Conservation (phyloP, 92 coral and sea anemone genomes). For the Bergia sp. region DNA sequence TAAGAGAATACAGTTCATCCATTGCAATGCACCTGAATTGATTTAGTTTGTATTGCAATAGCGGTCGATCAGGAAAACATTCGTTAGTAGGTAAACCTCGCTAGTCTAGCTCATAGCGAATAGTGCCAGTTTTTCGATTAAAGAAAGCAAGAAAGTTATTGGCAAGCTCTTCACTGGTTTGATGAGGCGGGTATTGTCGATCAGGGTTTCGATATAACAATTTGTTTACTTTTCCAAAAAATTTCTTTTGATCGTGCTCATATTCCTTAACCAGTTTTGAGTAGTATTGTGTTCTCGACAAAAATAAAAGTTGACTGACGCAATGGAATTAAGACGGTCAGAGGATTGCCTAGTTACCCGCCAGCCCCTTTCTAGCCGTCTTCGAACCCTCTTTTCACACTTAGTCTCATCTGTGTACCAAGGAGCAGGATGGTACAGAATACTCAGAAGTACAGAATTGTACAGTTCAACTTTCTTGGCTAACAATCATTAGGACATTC, state of each 20-base stretch:
- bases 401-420: conserved; percentile 41
- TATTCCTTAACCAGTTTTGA: conserved; percentile 20
- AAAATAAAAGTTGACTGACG: neutral
- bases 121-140: conserved; percentile 30
- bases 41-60: conserved; percentile 20
- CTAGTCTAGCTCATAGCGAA: conserved; percentile 14
- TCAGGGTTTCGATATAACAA: conserved; percentile 30
- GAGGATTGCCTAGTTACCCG: neutral
- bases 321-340: neutral
- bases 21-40: conserved; percentile 20
- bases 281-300: neutral
- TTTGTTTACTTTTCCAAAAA: conserved; percentile 33
- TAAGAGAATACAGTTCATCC: conserved; percentile 42
- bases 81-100: conserved; percentile 33
- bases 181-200: conserved; percentile 13
- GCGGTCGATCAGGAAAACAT: conserved; percentile 27
- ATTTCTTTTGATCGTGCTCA: conserved; percentile 34
- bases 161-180: conserved; percentile 31
- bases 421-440: conserved; percentile 26
- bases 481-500: conserved; percentile 1
- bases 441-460: conserved; percentile 5
- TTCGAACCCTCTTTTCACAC: conserved; percentile 28
- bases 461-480: neutral
- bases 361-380: conserved; percentile 50
- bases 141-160: conserved; percentile 39